Base-by-base conservation (phyloP, 1,140 invertebrate genomes). In the Bombus fervidus region DNA sequence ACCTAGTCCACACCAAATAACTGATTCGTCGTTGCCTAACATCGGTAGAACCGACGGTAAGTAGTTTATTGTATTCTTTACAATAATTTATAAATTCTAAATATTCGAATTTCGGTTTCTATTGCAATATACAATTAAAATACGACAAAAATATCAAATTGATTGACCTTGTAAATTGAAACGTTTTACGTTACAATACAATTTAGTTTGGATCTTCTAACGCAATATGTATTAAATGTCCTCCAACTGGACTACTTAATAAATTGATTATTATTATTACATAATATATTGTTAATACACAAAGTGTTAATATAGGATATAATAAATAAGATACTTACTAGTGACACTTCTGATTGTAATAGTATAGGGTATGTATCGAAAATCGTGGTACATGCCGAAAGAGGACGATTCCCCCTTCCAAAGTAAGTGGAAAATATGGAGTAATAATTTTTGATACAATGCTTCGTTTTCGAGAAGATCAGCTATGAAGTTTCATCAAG, bases 11-110 rank as follows among this genome's bases (percentile, higher is more conserved):
- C 79, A 87, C 37, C 81, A 90, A 62, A 87, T 87, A 74, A 87
- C 87, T 1, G 91, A 91, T 53, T 80, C 87, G 5, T 91, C 91
- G 39, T 73, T 89, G 69, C 73, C 89, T 15, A 88, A 86, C n/a
- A 69, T 82, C 15, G 81, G 74, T 53, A 89, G 87, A 78, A 87
- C 79, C 59, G 89, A 90, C 74, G 87, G 91, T 91, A 84, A 62
- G 90, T 78, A 57, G 34, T 75, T 64, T 34, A 1, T 8, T 8
- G 31, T 28, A 71, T 53, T 25, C 2, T 18, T 1, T 39, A 9
- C 15, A 39, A 37, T 12, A 59, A 0, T 43, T 43, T n/a, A 18
- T 22, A 22, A 41, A 4, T n/a, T 73, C 9, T 71, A 28, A 69
- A 66, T 15, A 66, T n/a, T 10, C 8, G 8, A 39, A 39, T 28